These are phyloP conservation scores for Lasioglossum baleicum DNA, from an alignment of 1,140 invertebrate species.

Conservation along the genomic window DNA sequence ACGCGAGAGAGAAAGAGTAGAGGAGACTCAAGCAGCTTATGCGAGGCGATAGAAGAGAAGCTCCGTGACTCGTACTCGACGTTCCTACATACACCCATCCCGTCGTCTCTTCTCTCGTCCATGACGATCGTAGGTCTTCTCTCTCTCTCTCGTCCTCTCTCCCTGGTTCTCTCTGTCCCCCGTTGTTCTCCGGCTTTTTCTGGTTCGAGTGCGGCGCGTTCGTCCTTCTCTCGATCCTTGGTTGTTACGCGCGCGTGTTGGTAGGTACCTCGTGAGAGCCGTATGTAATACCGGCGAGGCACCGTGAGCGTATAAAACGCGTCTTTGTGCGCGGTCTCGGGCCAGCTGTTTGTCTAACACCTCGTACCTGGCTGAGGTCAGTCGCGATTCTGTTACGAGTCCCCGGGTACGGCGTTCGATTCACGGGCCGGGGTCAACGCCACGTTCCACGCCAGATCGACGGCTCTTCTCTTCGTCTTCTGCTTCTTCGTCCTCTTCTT, in stretches of 20 bases:
- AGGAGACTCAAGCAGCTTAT: constrained; percentile 41
- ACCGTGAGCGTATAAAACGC: constrained; percentile 62
- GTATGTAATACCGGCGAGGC: constrained; percentile 45
- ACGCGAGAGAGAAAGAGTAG: constrained; percentile 57
- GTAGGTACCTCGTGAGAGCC: constrained; percentile 47
- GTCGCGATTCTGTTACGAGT: constrained; percentile 68
- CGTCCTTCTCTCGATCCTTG: constrained; percentile 36
- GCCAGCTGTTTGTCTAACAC: constrained; percentile 70
- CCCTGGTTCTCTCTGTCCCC: not conserved
- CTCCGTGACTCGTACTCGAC: constrained; percentile 53
- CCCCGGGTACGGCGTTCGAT: constrained; percentile 58
- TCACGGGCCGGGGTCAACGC: constrained; percentile 54
- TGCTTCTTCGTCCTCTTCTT: not conserved
- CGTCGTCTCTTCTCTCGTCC: constrained; percentile 51
- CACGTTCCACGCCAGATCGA: constrained; percentile 44
- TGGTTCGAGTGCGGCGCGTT: not conserved
- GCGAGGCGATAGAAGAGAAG: constrained; percentile 54
- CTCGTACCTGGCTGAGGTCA: constrained; percentile 65
- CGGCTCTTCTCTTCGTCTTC: not conserved
- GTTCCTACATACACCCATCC: constrained; percentile 51
- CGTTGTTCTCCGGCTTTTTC: constrained; percentile 27
- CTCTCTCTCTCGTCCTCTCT: constrained; percentile 38
- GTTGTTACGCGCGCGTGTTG: constrained; percentile 26
- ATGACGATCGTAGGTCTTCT: constrained; percentile 44
- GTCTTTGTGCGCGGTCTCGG: constrained; percentile 61